Percentiles rank a stretch among this genome's conserved stretches.
Conservation (phyloP, 2,888 invertebrate genomes). For the Phyllotreta striolata region DNA sequence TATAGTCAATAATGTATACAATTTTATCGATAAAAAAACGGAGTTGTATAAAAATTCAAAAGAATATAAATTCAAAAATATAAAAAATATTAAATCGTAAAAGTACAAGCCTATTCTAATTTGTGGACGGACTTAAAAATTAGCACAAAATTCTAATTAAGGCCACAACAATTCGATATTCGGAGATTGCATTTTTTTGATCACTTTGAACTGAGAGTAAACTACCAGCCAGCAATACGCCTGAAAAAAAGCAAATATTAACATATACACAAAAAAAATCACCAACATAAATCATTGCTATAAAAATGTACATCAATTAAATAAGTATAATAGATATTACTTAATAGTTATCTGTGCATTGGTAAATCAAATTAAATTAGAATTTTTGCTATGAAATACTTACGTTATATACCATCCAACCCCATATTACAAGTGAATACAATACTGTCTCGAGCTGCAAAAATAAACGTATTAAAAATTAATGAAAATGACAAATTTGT, state of each 20-base stretch:
- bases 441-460: slow-evolving; percentile 82
- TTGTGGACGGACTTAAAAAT: slow-evolving; percentile 34
- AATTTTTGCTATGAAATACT: slow-evolving; percentile 54
- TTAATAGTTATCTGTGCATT: too few relatives aligned
- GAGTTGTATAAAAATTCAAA: slow-evolving; percentile 19
- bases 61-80: slow-evolving; percentile 9
- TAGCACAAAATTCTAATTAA: slow-evolving; percentile 51
- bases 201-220: slow-evolving; percentile 83
- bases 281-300: not conserved
- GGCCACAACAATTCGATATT: slow-evolving; percentile 83
- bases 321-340: too few relatives aligned
- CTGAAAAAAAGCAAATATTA: slow-evolving; percentile 64
- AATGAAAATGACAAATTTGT: not conserved
- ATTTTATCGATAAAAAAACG: slow-evolving; percentile 4
- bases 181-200: slow-evolving; percentile 82
- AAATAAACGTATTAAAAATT: slow-evolving; percentile 41
- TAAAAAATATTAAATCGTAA: slow-evolving; percentile 20
- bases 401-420: slow-evolving; percentile 89
- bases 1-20: not conserved
- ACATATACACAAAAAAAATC: slow-evolving; percentile 4
- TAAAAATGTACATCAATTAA: not conserved
- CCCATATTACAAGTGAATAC: slow-evolving; percentile 77
- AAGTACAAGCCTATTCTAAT: slow-evolving; percentile 15
- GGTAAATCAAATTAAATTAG: too few relatives aligned
- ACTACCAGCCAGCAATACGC: slow-evolving; percentile 89